A percentile compares a stretch with the other conserved stretches of the same genome.
These are phyloP conservation scores for Drosophila hamatofila DNA, from an alignment of 2,888 invertebrate genomes.

Conservation along the genomic window DNA sequence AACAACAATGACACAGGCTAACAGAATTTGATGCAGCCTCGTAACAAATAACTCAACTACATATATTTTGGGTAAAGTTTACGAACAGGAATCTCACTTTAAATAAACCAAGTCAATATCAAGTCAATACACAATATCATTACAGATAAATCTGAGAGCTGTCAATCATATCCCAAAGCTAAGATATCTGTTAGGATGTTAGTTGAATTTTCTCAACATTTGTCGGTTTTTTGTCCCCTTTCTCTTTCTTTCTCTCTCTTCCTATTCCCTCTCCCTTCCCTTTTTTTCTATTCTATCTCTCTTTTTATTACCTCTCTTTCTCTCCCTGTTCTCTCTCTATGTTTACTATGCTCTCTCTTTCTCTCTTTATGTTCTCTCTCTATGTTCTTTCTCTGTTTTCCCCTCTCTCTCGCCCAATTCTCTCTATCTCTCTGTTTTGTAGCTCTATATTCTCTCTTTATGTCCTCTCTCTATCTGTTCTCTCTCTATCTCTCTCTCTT, in stretches of 20 bases:
- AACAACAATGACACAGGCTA: background rate
- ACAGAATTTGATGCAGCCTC: background rate
- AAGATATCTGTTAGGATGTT: background rate
- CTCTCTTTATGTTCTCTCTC: no score
- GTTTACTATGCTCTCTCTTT: no score
- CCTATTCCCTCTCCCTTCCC: background rate
- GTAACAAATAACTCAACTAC: background rate
- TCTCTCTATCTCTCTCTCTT: no score
- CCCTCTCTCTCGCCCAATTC: no score
- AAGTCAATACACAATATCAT: no score
- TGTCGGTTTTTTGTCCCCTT: background rate
- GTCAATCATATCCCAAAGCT: background rate
- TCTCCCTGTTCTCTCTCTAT: background rate
- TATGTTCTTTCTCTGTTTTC: no score
- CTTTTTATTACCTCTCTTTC: background rate
- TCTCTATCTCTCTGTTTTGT: no score
- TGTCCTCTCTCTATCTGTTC: no score
- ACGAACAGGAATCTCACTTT: no score
- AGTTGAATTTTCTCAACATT: background rate
- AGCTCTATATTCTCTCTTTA: no score
- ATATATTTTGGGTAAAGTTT: background rate
- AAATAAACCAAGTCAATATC: no score
- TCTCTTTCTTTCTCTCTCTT: background rate
- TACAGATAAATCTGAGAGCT: no score
- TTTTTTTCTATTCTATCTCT: background rate